Evolutionary conservation across 2,113 vertebrate genomes (phyloP).

Genomic region (Colistium nudipinnis): DNA sequence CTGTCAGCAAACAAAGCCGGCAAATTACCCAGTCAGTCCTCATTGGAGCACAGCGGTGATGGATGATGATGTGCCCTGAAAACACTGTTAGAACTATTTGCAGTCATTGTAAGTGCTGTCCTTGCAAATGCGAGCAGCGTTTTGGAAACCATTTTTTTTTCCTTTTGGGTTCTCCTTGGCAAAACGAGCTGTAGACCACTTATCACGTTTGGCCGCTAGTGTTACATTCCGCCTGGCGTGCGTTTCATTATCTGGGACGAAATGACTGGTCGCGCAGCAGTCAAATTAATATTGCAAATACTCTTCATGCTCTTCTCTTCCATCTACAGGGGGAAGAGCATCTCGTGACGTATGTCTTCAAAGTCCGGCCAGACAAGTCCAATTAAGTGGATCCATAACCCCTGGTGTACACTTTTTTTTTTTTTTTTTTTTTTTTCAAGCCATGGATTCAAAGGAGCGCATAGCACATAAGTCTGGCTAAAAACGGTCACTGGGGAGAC

Average conservation of each 20-base stretch:
- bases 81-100: constrained; percentile 56
- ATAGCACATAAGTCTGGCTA: not conserved
- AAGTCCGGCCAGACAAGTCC: constrained; percentile 59
- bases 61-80: constrained; percentile 66
- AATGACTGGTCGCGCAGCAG: constrained; percentile 28
- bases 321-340: constrained; percentile 12
- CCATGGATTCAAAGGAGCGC: constrained; percentile 10
- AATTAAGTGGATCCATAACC: constrained; percentile 65
- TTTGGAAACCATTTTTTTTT: constrained; percentile 47
- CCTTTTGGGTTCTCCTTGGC: constrained; percentile 4
- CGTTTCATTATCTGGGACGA: constrained; percentile 40
- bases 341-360: constrained; percentile 53
- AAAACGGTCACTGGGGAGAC: not conserved
- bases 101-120: constrained; percentile 38
- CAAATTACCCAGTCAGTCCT: constrained; percentile 72
- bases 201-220: constrained; percentile 30
- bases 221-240: constrained; percentile 25
- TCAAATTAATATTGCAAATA: constrained; percentile 49
- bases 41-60: constrained; percentile 64
- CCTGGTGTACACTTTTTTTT: constrained; percentile 34
- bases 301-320: constrained; percentile 12
- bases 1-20: constrained; percentile 76
- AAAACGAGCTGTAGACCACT: constrained; percentile 37
- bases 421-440: constrained; percentile 35
- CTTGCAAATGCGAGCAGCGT: constrained; percentile 39